phyloP scores from a whole-genome alignment of 2,888 invertebrate genomes.

The Agonopterix subpropinquella region DNA sequence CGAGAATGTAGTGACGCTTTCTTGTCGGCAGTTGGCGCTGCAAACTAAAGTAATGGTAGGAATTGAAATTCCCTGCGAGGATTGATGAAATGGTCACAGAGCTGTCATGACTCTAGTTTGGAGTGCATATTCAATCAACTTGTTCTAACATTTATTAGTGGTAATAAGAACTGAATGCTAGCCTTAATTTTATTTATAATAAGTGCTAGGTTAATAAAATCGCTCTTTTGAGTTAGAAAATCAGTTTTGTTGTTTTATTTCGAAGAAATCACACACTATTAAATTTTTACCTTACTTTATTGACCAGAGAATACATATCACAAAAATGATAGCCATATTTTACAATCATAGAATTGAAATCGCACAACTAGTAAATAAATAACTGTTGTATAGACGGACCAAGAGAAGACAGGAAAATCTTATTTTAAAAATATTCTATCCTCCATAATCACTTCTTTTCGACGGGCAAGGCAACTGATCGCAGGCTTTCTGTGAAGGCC shows the following conservation, averaged over 20 bases:
- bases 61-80: background rate
- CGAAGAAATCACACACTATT: background rate
- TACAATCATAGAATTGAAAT: too few relatives aligned
- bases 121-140: constrained; percentile 24
- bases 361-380: too few relatives aligned
- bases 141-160: constrained; percentile 50
- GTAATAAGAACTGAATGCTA: constrained; percentile 73
- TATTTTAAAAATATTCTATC: too few relatives aligned
- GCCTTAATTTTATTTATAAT: constrained; percentile 73
- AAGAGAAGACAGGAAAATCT: too few relatives aligned
- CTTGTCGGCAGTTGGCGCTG: constrained; percentile 24
- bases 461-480: too few relatives aligned
- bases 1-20: constrained; percentile 34
- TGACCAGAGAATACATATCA: background rate
- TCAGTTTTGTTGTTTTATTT: constrained; percentile 55
- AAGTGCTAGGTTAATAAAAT: constrained; percentile 71
- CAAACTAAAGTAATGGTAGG: constrained; percentile 17
- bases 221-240: constrained; percentile 74
- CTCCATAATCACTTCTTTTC: too few relatives aligned
- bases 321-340: too few relatives aligned
- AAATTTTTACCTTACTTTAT: constrained; percentile 2
- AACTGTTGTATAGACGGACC: background rate
- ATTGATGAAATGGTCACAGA: background rate
- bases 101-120: constrained; percentile 19
- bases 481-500: too few relatives aligned